A percentile compares a stretch with the other conserved stretches of the same genome.
phyloP scores from a whole-genome alignment of 2,113 vertebrate genomes.

The Camelus bactrianus region DNA sequence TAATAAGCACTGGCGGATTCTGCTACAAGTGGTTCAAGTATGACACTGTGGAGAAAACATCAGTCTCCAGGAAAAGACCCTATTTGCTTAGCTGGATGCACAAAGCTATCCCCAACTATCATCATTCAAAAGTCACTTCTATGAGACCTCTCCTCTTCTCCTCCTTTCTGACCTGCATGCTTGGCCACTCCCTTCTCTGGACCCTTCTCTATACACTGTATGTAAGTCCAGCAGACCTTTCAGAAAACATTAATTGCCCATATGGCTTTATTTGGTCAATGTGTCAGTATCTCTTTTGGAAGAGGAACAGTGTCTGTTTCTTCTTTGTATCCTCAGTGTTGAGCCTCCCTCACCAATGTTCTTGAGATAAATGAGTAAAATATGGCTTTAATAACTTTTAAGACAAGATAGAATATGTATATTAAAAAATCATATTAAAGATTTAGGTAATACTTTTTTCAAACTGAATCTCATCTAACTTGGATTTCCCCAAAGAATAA shows the following conservation, averaged over 20 bases:
- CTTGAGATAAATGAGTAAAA: not conserved
- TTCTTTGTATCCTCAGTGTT: not conserved
- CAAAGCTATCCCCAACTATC: too few relatives aligned
- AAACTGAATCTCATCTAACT: not conserved
- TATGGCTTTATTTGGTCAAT: not conserved
- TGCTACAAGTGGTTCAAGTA: not conserved
- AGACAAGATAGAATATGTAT: not conserved
- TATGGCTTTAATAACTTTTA: not conserved
- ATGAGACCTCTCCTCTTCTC: not conserved
- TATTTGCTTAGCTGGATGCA: not conserved
- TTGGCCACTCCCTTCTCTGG: not conserved
- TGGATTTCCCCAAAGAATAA: constrained; percentile 10
- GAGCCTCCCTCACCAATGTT: not conserved
- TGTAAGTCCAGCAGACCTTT: not conserved
- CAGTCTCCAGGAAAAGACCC: not conserved
- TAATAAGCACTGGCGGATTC: not conserved
- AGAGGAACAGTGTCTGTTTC: not conserved
- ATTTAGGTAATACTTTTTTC: not conserved
- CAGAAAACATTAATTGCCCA: not conserved
- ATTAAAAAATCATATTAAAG: not conserved
- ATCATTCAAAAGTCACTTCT: not conserved
- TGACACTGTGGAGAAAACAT: not conserved
- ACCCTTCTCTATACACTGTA: not conserved
- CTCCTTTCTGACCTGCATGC: not conserved
- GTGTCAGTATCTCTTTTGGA: not conserved